These are phyloP conservation scores for Ruditapes philippinarum DNA, from an alignment of 1,140 invertebrate genomes.

Conservation along the genomic window DNA sequence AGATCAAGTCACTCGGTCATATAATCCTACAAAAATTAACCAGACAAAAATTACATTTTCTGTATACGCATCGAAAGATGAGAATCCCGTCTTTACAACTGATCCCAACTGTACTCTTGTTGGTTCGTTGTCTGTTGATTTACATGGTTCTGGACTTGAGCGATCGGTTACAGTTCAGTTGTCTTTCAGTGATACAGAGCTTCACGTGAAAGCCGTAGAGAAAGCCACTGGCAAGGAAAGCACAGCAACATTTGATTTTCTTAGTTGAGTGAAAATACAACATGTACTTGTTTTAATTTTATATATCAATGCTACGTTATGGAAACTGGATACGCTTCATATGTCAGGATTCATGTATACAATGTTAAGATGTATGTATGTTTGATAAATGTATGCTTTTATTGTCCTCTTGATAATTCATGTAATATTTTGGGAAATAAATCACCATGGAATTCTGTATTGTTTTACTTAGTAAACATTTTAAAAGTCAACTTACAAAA, in stretches of 20 bases:
- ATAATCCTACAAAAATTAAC: not conserved
- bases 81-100: not conserved
- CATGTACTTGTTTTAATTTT: too few species aligned
- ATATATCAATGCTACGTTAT: too few species aligned
- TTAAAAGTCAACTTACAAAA: too few species aligned
- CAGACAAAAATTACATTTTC: not conserved
- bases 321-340: too few species aligned
- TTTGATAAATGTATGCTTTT: too few species aligned
- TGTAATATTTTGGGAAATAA: too few species aligned
- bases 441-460: too few species aligned
- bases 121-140: not conserved
- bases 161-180: conserved; percentile 1
- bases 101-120: conserved; percentile 1
- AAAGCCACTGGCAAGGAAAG: not conserved
- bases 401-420: too few species aligned
- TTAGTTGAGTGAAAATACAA: not conserved
- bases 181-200: conserved; percentile 36
- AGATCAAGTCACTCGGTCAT: not conserved
- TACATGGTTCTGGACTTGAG: not conserved
- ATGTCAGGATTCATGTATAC: too few species aligned
- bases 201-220: conserved; percentile 11
- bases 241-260: not conserved
- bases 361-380: too few species aligned
- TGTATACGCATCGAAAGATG: conserved; percentile 2
- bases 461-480: too few species aligned